phyloP scores from a whole-genome alignment of 1,140 invertebrate genomes.

The Drosophila asahinai region DNA sequence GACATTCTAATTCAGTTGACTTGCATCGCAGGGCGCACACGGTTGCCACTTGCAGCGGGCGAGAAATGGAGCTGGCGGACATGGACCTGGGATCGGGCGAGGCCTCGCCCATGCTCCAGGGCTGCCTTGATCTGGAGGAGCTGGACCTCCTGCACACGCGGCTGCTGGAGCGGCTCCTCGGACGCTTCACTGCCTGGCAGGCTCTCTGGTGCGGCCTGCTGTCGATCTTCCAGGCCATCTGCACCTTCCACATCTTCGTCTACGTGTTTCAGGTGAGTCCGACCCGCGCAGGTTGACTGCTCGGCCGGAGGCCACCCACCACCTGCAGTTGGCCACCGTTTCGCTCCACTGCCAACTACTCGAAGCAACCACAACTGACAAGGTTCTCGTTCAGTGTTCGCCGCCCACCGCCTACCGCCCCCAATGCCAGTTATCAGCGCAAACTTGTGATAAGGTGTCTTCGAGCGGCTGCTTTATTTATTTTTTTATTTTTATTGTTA shows the following conservation, averaged over 20 bases:
- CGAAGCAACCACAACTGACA: constrained; percentile 12
- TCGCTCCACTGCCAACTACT: constrained; percentile 47
- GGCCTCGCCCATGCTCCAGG: constrained; percentile 62
- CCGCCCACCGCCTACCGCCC: constrained; percentile 1
- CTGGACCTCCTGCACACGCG: constrained; percentile 62
- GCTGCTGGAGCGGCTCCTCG: constrained; percentile 86
- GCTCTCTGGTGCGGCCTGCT: constrained; percentile 88
- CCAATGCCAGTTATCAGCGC: constrained; percentile 44
- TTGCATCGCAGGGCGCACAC: constrained; percentile 57
- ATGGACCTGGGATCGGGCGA: constrained; percentile 25
- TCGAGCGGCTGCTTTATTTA: neutral
- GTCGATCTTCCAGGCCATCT: constrained; percentile 86
- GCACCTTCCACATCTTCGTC: constrained; percentile 83
- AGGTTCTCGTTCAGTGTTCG: constrained; percentile 17
- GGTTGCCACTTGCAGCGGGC: constrained; percentile 50
- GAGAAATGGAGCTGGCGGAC: constrained; percentile 25
- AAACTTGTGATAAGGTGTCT: constrained; percentile 19
- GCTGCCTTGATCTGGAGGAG: constrained; percentile 28
- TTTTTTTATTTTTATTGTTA: neutral
- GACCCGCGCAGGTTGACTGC: constrained; percentile 11
- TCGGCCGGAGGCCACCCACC: constrained; percentile 39
- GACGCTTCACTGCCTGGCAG: constrained; percentile 89
- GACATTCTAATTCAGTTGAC: constrained; percentile 68
- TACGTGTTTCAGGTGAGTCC: constrained; percentile 84
- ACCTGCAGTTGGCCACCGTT: constrained; percentile 26